A percentile compares a stretch with the other conserved stretches of the same genome.
Conservation (phyloP, 2,888 invertebrate genomes). For the Amblyjoppa fuscipennis region DNA sequence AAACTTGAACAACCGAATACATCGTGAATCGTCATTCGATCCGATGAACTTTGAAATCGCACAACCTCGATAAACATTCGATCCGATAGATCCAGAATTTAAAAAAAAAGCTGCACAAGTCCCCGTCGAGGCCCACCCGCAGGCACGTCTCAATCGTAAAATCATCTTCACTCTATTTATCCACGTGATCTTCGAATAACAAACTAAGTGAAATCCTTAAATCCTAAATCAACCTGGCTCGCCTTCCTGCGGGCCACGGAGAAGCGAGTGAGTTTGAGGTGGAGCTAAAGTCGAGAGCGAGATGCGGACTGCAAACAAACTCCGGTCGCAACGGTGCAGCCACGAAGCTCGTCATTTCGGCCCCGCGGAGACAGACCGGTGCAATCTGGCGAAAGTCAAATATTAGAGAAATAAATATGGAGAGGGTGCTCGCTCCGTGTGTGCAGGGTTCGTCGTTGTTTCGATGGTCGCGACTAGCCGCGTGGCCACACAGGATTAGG, state of each 20-base stretch:
- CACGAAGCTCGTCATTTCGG: conserved; percentile 34
- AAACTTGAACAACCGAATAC: background rate
- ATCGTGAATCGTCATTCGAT: background rate
- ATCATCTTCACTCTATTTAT: conserved; percentile 82
- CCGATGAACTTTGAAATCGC: conserved; percentile 2
- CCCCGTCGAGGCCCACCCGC: conserved; percentile 68
- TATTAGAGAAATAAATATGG: conserved; percentile 81
- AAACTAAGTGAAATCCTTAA: conserved; percentile 82
- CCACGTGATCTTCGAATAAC: conserved; percentile 82
- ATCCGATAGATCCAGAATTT: background rate
- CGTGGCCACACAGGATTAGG: conserved; percentile 32
- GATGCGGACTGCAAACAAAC: conserved; percentile 80
- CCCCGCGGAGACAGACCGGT: conserved; percentile 40
- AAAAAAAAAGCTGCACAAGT: background rate
- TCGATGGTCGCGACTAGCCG: conserved; percentile 15
- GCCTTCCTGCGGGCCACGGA: conserved; percentile 17
- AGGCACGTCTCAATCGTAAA: conserved; percentile 76
- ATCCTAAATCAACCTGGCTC: conserved; percentile 83
- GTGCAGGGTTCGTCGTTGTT: conserved; percentile 19
- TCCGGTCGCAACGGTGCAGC: conserved; percentile 50
- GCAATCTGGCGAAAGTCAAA: conserved; percentile 82
- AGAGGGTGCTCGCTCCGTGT: conserved; percentile 26
- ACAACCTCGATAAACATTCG: background rate
- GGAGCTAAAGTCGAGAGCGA: conserved; percentile 31
- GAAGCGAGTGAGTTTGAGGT: conserved; percentile 20